phyloP scores from a whole-genome alignment of 2,113 vertebrate genomes.

The Anarrhichthys ocellatus region DNA sequence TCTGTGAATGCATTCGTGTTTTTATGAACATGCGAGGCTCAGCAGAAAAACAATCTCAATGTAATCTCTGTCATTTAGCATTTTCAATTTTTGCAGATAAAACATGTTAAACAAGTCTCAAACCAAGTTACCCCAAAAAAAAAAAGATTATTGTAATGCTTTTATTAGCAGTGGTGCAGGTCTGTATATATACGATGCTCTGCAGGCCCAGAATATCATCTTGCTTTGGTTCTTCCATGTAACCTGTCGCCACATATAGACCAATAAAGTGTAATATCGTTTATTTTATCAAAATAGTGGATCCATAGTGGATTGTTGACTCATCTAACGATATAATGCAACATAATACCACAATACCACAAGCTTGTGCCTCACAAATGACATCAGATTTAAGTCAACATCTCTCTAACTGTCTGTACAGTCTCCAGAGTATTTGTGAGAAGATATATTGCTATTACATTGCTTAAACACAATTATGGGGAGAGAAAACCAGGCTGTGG shows the following conservation, averaged over 20 bases:
- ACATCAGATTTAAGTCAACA: background rate
- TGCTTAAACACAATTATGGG: background rate
- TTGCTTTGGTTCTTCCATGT: slow-evolving; percentile 21
- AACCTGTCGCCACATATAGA: background rate
- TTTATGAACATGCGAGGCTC: slow-evolving; percentile 32
- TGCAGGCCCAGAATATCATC: slow-evolving; percentile 1
- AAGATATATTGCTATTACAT: background rate
- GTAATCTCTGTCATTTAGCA: slow-evolving; percentile 49
- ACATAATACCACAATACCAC: background rate
- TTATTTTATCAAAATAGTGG: background rate
- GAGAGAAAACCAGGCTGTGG: background rate
- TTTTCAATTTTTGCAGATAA: slow-evolving; percentile 27
- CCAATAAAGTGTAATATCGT: slow-evolving; percentile 21
- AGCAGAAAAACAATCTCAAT: slow-evolving; percentile 33
- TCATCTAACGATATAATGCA: background rate
- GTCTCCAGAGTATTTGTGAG: background rate
- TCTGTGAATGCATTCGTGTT: slow-evolving; percentile 26
- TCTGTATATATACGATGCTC: slow-evolving; percentile 19
- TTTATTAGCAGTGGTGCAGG: slow-evolving; percentile 32
- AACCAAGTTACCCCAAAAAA: slow-evolving; percentile 34
- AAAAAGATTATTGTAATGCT: slow-evolving; percentile 27
- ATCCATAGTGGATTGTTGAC: background rate
- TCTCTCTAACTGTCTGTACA: background rate
- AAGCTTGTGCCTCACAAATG: background rate
- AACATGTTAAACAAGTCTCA: slow-evolving; percentile 38